These are phyloP conservation scores for Paralichthys olivaceus DNA, from an alignment of 2,113 vertebrate species.

Conservation along the genomic window DNA sequence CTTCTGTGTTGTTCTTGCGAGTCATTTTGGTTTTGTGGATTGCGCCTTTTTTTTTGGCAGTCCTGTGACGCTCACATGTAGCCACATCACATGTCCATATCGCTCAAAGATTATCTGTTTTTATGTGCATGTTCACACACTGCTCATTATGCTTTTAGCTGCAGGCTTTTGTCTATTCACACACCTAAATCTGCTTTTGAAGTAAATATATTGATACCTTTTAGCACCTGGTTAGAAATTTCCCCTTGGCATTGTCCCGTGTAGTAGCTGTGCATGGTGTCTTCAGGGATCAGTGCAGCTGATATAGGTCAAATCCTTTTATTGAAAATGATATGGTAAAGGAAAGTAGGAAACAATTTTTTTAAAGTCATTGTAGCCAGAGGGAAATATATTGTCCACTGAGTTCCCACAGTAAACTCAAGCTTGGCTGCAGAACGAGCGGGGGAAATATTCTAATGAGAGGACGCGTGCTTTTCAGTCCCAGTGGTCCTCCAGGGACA, in stretches of 20 bases:
- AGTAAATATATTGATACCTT: slow-evolving; percentile 27
- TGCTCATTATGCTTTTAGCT: slow-evolving; percentile 24
- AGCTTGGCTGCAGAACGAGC: slow-evolving; percentile 2
- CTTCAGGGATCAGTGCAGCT: not conserved
- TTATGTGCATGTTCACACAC: slow-evolving; percentile 25
- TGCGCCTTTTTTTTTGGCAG: not conserved
- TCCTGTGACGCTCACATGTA: slow-evolving; percentile 30
- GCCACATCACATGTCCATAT: slow-evolving; percentile 7
- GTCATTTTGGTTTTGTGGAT: slow-evolving; percentile 45
- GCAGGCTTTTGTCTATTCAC: slow-evolving; percentile 11
- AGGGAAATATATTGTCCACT: not conserved
- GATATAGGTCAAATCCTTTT: not conserved
- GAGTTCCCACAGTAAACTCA: slow-evolving; percentile 19
- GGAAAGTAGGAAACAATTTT: not conserved
- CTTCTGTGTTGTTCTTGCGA: slow-evolving; percentile 49
- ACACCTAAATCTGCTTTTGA: slow-evolving; percentile 14
- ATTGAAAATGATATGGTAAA: not conserved
- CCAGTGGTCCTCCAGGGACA: slow-evolving; percentile 48
- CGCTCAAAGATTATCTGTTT: slow-evolving; percentile 7
- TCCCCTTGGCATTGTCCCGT: slow-evolving; percentile 16
- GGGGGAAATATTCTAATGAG: slow-evolving; percentile 23
- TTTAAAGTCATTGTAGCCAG: not conserved
- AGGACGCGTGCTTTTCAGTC: slow-evolving; percentile 36
- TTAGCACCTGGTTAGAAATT: slow-evolving; percentile 28
- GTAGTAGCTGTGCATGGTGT: not conserved